Percentiles rank a stretch among this genome's conserved stretches.
Evolutionary conservation across 2,113 vertebrate species (phyloP).

Genomic region (Antennarius striatus): DNA sequence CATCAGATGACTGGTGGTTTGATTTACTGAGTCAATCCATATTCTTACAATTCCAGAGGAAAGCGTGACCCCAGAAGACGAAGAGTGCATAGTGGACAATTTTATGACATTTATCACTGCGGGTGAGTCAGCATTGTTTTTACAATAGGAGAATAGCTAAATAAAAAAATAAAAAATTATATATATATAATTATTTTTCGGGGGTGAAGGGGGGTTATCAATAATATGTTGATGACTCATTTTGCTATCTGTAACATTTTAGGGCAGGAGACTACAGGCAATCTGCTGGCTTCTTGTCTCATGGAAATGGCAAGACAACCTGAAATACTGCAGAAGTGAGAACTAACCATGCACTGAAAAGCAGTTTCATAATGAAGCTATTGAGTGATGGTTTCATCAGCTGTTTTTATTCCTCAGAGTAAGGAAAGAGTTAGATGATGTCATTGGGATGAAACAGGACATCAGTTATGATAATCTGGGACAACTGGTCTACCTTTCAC

Average conservation of each 20-base stretch:
- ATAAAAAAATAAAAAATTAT: background rate
- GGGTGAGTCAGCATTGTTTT: constrained; percentile 73
- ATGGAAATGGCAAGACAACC: constrained; percentile 88
- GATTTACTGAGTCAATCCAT: background rate
- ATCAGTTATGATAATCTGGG: constrained; percentile 88
- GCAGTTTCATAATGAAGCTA: rapidly evolving
- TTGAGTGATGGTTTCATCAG: background rate
- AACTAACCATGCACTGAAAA: background rate
- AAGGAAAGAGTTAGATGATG: constrained; percentile 87
- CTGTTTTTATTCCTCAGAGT: constrained; percentile 68
- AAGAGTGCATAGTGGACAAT: constrained; percentile 90
- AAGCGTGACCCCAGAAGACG: constrained; percentile 78
- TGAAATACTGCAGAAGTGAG: constrained; percentile 85
- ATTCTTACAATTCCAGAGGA: constrained; percentile 71
- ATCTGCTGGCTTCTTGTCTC: constrained; percentile 86
- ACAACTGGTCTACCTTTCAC: constrained; percentile 85
- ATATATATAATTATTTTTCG: background rate
- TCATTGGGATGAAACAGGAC: constrained; percentile 87
- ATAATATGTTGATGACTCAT: background rate
- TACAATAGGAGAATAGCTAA: background rate
- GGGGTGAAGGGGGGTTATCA: no score
- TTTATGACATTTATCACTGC: constrained; percentile 93
- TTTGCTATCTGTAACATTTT: background rate
- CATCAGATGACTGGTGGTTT: background rate
- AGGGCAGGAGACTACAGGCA: constrained; percentile 94